Evolutionary conservation across 2,888 invertebrate species (phyloP).

Genomic region (Acanthococcus lagerstroemiae): DNA sequence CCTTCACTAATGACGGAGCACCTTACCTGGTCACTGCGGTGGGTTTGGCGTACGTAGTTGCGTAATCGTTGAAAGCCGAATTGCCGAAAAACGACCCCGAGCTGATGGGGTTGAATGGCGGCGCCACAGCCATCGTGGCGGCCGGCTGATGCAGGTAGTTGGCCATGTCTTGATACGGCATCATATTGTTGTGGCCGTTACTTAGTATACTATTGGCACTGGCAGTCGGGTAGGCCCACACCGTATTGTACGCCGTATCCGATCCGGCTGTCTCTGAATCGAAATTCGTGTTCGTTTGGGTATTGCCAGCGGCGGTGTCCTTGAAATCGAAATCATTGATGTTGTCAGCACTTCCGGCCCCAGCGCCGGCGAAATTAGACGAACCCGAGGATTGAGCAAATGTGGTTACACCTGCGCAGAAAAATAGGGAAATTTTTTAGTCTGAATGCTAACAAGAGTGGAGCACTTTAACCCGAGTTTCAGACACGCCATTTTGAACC

Average conservation of each 20-base stretch:
- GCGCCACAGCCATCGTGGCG: not conserved
- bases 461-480: too few species aligned
- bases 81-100: conserved; percentile 3
- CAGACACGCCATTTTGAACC: too few species aligned
- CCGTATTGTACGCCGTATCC: conserved; percentile 35
- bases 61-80: conserved; percentile 12
- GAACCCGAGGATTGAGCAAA: conserved; percentile 48
- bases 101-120: conserved; percentile 17
- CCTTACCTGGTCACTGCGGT: not conserved
- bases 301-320: conserved; percentile 36
- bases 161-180: conserved; percentile 19
- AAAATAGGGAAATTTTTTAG: too few species aligned
- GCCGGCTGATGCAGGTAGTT: conserved; percentile 28
- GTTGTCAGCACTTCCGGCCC: conserved; percentile 41
- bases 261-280: conserved; percentile 37
- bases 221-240: conserved; percentile 36
- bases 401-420: conserved; percentile 42
- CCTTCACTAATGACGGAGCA: too few species aligned
- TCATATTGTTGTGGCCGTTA: conserved; percentile 2
- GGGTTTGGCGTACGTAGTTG: not conserved
- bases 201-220: conserved; percentile 17
- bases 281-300: conserved; percentile 35
- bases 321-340: conserved; percentile 64
- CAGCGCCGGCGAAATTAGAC: conserved; percentile 43
- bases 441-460: too few species aligned